Percentiles rank a stretch among this genome's conserved stretches.
Conservation (phyloP, 2,113 vertebrate species). For the Pluvialis apricaria region DNA sequence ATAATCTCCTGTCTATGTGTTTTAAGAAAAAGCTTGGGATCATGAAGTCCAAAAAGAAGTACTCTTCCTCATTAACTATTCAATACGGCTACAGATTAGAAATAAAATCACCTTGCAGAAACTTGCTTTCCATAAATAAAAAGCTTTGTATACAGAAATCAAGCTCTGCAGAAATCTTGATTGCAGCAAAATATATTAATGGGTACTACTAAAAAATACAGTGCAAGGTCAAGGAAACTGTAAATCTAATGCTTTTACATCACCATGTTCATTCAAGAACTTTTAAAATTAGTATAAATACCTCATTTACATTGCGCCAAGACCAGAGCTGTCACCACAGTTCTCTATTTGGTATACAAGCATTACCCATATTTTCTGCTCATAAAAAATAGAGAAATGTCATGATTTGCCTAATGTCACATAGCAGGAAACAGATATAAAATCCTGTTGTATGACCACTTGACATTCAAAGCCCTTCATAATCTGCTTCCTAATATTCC, state of each 20-base stretch:
- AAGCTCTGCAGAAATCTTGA: neutral
- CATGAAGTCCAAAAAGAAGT: neutral
- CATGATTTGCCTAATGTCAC: conserved; percentile 49
- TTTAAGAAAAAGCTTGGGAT: neutral
- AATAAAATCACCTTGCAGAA: neutral
- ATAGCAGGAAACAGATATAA: conserved; percentile 46
- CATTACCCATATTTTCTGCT: neutral
- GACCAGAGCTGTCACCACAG: neutral
- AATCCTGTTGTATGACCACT: conserved; percentile 42
- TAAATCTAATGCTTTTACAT: neutral
- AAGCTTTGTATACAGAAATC: neutral
- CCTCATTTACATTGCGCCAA: neutral
- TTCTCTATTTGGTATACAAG: conserved; percentile 19
- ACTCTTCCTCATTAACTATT: neutral
- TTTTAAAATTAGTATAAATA: conserved; percentile 13
- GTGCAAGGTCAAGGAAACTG: neutral
- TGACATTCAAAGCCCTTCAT: conserved; percentile 55
- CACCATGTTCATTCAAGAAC: neutral
- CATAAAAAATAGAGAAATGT: conserved; percentile 11
- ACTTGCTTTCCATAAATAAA: conserved; percentile 22
- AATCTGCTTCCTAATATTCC: conserved; percentile 11
- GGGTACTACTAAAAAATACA: neutral
- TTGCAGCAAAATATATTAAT: conserved; percentile 26
- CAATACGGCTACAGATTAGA: neutral
- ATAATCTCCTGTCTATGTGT: neutral